A percentile compares a stretch with the other conserved stretches of the same genome.
Evolutionary conservation across 2,113 vertebrate species (phyloP).

Genomic region (Corythaeola cristata): DNA sequence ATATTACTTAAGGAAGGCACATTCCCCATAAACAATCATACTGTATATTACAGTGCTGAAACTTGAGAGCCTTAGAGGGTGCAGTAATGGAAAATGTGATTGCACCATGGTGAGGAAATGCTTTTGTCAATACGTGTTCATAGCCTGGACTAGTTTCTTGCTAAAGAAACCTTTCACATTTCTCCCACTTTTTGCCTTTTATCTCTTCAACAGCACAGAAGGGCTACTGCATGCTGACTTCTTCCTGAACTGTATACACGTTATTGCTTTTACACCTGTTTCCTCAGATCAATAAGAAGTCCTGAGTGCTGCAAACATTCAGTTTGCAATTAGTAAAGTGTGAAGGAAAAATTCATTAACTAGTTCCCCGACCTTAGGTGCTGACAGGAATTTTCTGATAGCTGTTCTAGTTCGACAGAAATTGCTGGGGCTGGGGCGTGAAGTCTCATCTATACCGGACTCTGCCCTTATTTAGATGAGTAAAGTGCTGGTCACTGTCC

Average conservation of each 20-base stretch:
- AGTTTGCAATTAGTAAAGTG: neutral
- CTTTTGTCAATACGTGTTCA: conserved; percentile 41
- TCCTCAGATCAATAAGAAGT: neutral
- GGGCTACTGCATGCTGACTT: conserved; percentile 9
- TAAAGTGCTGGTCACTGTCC: neutral
- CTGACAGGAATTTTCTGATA: neutral
- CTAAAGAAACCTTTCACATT: conserved; percentile 15
- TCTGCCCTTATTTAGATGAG: neutral
- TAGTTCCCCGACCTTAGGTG: neutral
- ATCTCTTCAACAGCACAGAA: conserved; percentile 41
- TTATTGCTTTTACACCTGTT: conserved; percentile 29
- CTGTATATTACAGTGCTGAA: conserved; percentile 11
- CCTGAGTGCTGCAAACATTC: neutral
- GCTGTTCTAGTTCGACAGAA: neutral
- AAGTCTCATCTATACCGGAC: neutral
- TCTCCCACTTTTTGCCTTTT: conserved; percentile 9
- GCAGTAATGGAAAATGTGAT: conserved; percentile 68
- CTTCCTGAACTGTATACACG: neutral
- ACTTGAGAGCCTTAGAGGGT: conserved; percentile 32
- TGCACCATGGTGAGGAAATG: conserved; percentile 49
- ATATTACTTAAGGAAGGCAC: conserved; percentile 11
- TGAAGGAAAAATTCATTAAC: neutral
- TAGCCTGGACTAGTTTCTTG: conserved; percentile 15
- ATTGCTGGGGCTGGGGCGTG: neutral
- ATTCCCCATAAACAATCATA: conserved; percentile 42